These are phyloP conservation scores for Apis florea DNA, from an alignment of 1,140 invertebrate species.

Conservation along the genomic window DNA sequence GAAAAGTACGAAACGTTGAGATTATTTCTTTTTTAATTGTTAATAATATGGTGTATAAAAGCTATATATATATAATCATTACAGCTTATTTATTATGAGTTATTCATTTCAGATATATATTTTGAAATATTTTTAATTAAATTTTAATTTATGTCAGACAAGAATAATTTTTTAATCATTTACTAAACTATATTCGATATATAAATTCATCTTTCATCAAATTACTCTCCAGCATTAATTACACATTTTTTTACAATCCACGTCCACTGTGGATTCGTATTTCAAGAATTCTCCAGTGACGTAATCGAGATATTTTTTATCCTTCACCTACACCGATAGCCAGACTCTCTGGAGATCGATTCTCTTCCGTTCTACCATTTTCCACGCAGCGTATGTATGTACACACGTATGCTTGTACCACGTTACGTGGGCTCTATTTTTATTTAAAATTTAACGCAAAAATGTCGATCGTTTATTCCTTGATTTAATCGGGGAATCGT, in stretches of 20 bases:
- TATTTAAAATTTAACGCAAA: constrained; percentile 10
- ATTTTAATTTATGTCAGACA: neutral
- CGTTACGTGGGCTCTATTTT: neutral
- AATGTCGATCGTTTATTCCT: neutral
- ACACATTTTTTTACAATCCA: neutral
- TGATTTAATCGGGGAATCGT: neutral
- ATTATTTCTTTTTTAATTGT: neutral
- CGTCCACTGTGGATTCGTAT: neutral
- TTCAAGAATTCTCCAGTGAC: constrained; percentile 32
- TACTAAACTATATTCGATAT: neutral
- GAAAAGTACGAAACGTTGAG: neutral
- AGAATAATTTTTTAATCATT: neutral
- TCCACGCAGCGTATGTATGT: neutral
- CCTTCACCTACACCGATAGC: neutral
- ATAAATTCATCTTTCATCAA: neutral
- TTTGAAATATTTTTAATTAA: neutral
- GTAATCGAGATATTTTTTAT: constrained; percentile 16
- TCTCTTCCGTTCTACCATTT: constrained; percentile 3
- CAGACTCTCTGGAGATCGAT: constrained; percentile 50
- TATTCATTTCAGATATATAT: neutral
- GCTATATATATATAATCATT: neutral
- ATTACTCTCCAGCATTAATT: constrained; percentile 12
- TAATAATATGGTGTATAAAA: neutral
- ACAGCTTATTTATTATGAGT: neutral
- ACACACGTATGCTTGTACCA: neutral